Evolutionary conservation across 2,888 invertebrate species (phyloP).

Genomic region (Zelleria hepariella): DNA sequence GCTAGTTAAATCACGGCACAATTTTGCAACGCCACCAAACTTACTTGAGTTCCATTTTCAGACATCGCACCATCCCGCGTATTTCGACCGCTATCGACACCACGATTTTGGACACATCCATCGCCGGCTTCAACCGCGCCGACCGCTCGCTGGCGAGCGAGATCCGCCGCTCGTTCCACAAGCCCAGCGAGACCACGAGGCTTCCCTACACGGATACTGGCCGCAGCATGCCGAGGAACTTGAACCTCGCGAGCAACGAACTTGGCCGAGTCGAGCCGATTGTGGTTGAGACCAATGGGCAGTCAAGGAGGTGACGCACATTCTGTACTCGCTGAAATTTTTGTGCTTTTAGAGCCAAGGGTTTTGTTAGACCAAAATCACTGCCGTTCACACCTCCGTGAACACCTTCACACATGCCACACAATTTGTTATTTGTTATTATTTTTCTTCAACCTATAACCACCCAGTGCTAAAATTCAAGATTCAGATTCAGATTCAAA

Average conservation of each 20-base stretch:
- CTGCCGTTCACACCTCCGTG: too few species aligned
- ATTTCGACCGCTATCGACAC: constrained; percentile 47
- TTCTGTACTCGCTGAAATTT: too few species aligned
- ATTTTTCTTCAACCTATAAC: too few species aligned
- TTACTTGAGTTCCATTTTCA: too few species aligned
- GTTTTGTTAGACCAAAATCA: too few species aligned
- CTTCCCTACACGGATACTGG: constrained; percentile 44
- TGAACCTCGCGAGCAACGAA: constrained; percentile 40
- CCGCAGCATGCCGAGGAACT: constrained; percentile 69
- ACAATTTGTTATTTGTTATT: too few species aligned
- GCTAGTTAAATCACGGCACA: too few species aligned
- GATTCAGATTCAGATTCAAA: too few species aligned
- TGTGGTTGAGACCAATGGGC: constrained; percentile 6
- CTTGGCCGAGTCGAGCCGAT: constrained; percentile 2
- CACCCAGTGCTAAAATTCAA: too few species aligned
- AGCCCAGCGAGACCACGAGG: constrained; percentile 39
- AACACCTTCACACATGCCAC: too few species aligned
- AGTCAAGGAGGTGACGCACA: constrained; percentile 16
- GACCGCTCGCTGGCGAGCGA: constrained; percentile 42
- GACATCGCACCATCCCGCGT: constrained; percentile 65
- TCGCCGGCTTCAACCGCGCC: constrained; percentile 33
- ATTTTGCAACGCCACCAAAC: too few species aligned
- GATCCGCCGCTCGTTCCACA: constrained; percentile 64
- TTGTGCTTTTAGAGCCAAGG: too few species aligned
- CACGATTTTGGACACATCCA: constrained; percentile 29